Conservation (phyloP, 2,797 vertebrate species). For the Epinephelus awoara region DNA sequence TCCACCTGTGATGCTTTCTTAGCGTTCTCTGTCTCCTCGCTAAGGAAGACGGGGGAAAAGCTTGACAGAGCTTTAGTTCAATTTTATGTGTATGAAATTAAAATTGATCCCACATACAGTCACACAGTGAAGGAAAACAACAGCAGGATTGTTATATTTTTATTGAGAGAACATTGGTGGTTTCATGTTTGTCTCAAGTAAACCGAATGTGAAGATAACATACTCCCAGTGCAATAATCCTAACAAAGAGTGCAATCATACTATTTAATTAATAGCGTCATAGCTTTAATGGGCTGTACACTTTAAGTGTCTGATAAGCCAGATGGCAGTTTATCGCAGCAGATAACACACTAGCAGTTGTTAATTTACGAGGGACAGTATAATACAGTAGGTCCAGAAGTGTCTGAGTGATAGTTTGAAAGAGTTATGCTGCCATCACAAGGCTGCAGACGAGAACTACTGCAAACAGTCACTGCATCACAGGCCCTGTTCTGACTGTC, state of each 20-base stretch:
- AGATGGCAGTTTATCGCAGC: slow-evolving; percentile 1
- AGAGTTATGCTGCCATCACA: slow-evolving; percentile 71
- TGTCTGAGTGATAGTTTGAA: slow-evolving; percentile 24
- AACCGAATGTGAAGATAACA: slow-evolving; percentile 17
- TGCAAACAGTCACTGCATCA: slow-evolving; percentile 3
- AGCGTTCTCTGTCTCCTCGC: slow-evolving; percentile 12
- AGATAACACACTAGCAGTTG: slow-evolving; percentile 10
- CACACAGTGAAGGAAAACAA: slow-evolving; percentile 9
- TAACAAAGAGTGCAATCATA: background rate
- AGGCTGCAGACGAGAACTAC: slow-evolving; percentile 48
- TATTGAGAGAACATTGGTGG: slow-evolving; percentile 15
- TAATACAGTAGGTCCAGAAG: background rate
- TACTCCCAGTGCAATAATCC: background rate
- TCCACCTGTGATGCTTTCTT: slow-evolving; percentile 49
- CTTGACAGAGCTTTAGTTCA: slow-evolving; percentile 9
- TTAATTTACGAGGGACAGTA: slow-evolving; percentile 6
- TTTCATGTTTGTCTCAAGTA: slow-evolving; percentile 2
- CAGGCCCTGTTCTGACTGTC: too few relatives aligned
- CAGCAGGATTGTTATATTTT: slow-evolving; percentile 3
- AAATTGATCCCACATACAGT: background rate
- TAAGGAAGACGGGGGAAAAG: background rate
- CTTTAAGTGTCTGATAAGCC: background rate
- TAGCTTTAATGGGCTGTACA: background rate
- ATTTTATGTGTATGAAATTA: background rate
- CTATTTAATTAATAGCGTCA: background rate